Conservation (phyloP, 2,113 vertebrate genomes). For the Raphicerus campestris region DNA sequence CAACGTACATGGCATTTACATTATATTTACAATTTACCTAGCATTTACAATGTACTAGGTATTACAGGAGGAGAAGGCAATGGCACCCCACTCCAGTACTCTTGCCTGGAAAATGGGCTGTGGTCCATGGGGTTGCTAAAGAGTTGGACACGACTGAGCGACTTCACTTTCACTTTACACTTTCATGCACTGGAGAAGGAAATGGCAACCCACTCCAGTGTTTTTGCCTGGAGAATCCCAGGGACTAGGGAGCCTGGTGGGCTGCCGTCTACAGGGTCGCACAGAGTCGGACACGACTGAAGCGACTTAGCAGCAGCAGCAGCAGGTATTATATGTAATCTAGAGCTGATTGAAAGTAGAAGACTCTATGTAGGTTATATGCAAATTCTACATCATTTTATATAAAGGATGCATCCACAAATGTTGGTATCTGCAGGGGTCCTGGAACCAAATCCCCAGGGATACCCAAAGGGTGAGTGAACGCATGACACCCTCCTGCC, state of each 20-base stretch:
- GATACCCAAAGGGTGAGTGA: background rate
- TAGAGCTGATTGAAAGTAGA: background rate
- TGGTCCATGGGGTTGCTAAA: too few relatives aligned
- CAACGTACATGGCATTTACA: background rate
- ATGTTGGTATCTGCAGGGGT: background rate
- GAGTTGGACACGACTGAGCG: fast-evolving
- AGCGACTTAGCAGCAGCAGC: too few relatives aligned
- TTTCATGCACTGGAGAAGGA: too few relatives aligned
- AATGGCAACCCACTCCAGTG: too few relatives aligned
- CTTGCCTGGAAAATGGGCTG: too few relatives aligned
- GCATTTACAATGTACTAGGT: background rate
- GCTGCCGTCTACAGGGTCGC: too few relatives aligned
- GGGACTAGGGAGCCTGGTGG: too few relatives aligned
- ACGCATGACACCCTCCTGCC: background rate
- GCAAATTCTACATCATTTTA: background rate
- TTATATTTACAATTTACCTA: background rate
- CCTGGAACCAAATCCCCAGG: background rate
- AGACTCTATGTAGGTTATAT: background rate
- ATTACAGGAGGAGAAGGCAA: background rate
- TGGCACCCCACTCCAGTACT: too few relatives aligned
- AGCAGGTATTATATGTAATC: background rate
- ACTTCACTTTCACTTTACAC: too few relatives aligned
- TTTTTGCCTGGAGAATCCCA: too few relatives aligned
- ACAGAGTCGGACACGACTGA: too few relatives aligned
- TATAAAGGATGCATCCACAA: background rate